Evolutionary conservation across 2,888 invertebrate species (phyloP), one percentile per base, ranked within the genome.

Genomic region (Drosophila algonquin): DNA sequence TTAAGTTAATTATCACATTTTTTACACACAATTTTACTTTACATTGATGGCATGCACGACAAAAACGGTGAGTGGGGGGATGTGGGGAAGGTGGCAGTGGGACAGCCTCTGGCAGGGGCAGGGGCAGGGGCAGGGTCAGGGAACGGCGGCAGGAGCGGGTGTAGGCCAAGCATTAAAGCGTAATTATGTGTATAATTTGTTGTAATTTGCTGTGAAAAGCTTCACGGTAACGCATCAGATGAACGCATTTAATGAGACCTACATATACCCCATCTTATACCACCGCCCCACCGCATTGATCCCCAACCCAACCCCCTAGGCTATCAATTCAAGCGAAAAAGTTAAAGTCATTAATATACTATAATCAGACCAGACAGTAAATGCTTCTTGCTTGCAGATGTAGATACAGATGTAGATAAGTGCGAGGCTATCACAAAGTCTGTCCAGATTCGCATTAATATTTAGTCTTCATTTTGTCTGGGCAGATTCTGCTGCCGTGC

Each of bases 1-100:
- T 88, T 76, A 86, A 83, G 81, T 88, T 83, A 88, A 83, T 88
- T 83, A 88, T 83, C 81, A 86, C 83, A 83, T 88, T 86, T 88
- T 88, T 86, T 83, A 84, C 83, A 84, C 81, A 87, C 85, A 88
- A 87, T 84, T 83, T 84, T 84, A 88, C 87, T 84, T 88, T 86
- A 80, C 79, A 78, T 78, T 80, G 89, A 88, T 87, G 81, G 73
- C 68, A 59, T 68, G 63, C 56, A 62, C 52, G 54, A 44, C 71
- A 54, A 56, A 53, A 65, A 40, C 18, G 45, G 48, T 9, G 58
- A 18, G 14, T 51, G 50, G 35, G 21, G n/a, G n/a, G n/a, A n/a
- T n/a, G n/a, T n/a, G n/a, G n/a, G n/a, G n/a, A n/a, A n/a, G n/a
- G 48, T 3, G 24, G 65, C 32, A 27, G 40, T 51, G 32, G 40